Evolutionary conservation across 2,888 invertebrate species (phyloP).

Genomic region (Buathra laborator): DNA sequence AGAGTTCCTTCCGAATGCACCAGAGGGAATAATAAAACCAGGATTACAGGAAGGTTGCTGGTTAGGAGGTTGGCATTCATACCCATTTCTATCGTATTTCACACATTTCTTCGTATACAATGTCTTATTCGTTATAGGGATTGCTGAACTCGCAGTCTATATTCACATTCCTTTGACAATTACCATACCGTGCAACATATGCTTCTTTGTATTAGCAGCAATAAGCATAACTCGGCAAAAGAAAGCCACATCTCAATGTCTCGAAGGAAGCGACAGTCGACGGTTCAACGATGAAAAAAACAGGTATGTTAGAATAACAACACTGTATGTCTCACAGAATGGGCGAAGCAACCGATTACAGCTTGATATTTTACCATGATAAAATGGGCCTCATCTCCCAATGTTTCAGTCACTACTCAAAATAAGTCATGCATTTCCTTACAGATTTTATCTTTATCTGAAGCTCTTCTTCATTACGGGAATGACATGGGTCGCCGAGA

Average conservation of each 20-base stretch:
- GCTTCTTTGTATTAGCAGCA: not conserved
- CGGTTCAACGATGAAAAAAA: too few species aligned
- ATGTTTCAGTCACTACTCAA: too few species aligned
- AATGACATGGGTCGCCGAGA: too few species aligned
- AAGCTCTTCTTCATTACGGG: too few species aligned
- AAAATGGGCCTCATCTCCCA: too few species aligned
- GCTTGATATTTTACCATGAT: too few species aligned
- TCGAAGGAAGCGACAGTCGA: not conserved
- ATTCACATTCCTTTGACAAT: not conserved
- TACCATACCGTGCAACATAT: not conserved
- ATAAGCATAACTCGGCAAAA: not conserved
- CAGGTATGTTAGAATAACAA: too few species aligned
- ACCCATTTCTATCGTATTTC: not conserved
- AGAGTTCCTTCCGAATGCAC: not conserved
- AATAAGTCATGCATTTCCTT: too few species aligned
- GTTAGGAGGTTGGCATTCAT: not conserved
- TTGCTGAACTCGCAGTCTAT: not conserved
- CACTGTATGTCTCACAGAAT: too few species aligned
- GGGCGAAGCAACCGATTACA: too few species aligned
- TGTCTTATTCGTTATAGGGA: not conserved
- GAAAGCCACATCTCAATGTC: not conserved
- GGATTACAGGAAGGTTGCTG: not conserved
- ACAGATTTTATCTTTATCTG: too few species aligned
- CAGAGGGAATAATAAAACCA: not conserved
- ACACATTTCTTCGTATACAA: not conserved